A percentile compares a stretch with the other conserved stretches of the same genome.
phyloP scores from a whole-genome alignment of 2,888 invertebrate species.

The Drosophila cyrtoloma region DNA sequence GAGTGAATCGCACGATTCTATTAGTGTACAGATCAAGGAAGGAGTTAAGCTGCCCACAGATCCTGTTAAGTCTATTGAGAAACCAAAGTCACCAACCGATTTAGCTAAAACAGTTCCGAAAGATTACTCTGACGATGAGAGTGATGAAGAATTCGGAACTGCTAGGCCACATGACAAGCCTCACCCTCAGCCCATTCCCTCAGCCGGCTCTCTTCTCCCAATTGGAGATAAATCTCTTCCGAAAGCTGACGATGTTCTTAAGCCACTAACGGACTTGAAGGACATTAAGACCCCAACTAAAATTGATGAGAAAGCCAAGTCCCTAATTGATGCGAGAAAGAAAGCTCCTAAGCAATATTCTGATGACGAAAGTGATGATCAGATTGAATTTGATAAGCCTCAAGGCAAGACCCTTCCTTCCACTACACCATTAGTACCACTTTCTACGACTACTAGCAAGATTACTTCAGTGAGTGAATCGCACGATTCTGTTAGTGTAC shows the following conservation, averaged over 20 bases:
- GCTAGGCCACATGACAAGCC: conserved; percentile 11
- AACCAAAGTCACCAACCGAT: neutral
- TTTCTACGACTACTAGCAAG: neutral
- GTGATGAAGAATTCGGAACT: conserved; percentile 12
- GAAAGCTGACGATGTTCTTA: neutral
- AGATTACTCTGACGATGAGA: conserved; percentile 19
- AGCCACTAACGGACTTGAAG: neutral
- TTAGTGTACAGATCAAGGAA: no score
- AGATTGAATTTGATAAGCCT: neutral
- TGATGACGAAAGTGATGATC: neutral
- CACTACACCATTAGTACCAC: neutral
- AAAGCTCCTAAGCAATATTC: neutral
- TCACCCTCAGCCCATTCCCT: neutral
- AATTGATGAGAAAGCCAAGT: neutral
- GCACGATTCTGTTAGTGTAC: neutral
- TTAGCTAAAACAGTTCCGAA: neutral
- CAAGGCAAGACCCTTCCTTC: neutral
- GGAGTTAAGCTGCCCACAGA: no score
- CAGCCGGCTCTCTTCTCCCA: neutral
- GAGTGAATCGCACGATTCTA: no score
- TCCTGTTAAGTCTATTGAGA: fast-evolving
- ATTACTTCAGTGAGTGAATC: neutral
- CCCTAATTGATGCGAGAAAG: neutral
- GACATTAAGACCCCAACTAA: neutral
- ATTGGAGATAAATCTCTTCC: neutral